A percentile compares a stretch with the other conserved stretches of the same genome.
Evolutionary conservation across 2,113 vertebrate species (phyloP).

Genomic region (Reinhardtius hippoglossoides): DNA sequence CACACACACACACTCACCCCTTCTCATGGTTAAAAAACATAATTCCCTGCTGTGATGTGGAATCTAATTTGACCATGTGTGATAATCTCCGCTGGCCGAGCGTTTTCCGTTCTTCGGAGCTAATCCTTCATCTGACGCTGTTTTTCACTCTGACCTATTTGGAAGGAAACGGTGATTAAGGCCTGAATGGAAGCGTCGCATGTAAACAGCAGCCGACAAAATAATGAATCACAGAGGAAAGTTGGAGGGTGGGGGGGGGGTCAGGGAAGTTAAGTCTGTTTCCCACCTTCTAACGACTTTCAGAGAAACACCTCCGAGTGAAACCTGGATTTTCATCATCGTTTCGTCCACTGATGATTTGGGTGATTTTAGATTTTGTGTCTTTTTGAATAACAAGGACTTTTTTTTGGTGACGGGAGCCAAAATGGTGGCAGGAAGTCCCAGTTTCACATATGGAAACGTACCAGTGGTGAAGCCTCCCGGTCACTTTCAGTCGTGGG

Average conservation of each 20-base stretch:
- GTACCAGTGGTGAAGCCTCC: too few relatives aligned
- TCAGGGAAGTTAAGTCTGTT: neutral
- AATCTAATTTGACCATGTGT: slow-evolving; percentile 44
- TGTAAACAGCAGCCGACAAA: slow-evolving; percentile 44
- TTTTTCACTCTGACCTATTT: slow-evolving; percentile 71
- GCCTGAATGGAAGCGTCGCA: slow-evolving; percentile 47
- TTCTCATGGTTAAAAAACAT: slow-evolving; percentile 18
- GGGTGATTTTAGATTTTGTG: too few relatives aligned
- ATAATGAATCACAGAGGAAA: slow-evolving; percentile 41
- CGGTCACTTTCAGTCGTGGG: too few relatives aligned
- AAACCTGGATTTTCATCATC: too few relatives aligned
- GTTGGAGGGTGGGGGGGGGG: neutral
- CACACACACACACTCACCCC: neutral
- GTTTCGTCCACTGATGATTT: too few relatives aligned
- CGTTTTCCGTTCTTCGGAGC: slow-evolving; percentile 12
- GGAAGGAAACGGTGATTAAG: slow-evolving; percentile 69
- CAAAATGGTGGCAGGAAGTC: neutral
- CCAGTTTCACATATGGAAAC: too few relatives aligned
- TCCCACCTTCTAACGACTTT: slow-evolving; percentile 18
- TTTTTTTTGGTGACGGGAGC: neutral
- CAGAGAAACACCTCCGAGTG: too few relatives aligned
- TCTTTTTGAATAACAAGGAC: neutral
- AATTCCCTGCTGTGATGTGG: slow-evolving; percentile 28
- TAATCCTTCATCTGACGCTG: slow-evolving; percentile 65
- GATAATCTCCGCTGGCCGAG: slow-evolving; percentile 28